Percentiles rank a stretch among this genome's conserved stretches.
These are phyloP conservation scores for Calliopum simillimum DNA, from an alignment of 2,888 invertebrate species.

Conservation along the genomic window DNA sequence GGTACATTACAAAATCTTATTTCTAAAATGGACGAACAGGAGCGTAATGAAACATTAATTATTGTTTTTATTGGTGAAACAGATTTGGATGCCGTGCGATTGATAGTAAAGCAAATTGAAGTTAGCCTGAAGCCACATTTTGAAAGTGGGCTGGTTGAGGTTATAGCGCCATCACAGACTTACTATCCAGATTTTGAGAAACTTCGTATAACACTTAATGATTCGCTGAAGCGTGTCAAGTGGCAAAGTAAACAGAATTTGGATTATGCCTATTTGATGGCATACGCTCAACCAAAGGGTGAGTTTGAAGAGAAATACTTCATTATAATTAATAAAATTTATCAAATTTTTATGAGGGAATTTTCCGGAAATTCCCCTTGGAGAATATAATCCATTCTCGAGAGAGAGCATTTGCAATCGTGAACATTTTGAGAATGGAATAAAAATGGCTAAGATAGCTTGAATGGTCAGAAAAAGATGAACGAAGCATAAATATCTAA, in stretches of 20 bases:
- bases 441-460: too few species aligned
- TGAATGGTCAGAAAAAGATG: too few species aligned
- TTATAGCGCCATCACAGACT: conserved; percentile 84
- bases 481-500: too few species aligned
- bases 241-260: conserved; percentile 97
- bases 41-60: conserved; percentile 83
- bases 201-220: conserved; percentile 84
- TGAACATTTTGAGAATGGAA: too few species aligned
- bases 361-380: too few species aligned
- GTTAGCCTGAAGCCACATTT: conserved; percentile 80
- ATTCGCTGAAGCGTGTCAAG: conserved; percentile 83
- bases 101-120: conserved; percentile 82
- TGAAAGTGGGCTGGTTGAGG: conserved; percentile 85
- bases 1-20: conserved; percentile 87
- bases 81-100: conserved; percentile 79
- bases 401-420: too few species aligned
- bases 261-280: conserved; percentile 94
- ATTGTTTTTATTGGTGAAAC: conserved; percentile 91
- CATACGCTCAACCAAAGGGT: conserved; percentile 88
- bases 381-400: too few species aligned
- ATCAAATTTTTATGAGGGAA: too few species aligned
- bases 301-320: conserved; percentile 1
- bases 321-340: not conserved
- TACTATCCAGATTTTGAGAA: conserved; percentile 90
- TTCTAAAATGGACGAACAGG: conserved; percentile 78